Percentiles rank a stretch among this genome's conserved stretches.
These are phyloP conservation scores for Dastarcus helophoroides DNA, from an alignment of 2,888 invertebrate species.

Conservation along the genomic window DNA sequence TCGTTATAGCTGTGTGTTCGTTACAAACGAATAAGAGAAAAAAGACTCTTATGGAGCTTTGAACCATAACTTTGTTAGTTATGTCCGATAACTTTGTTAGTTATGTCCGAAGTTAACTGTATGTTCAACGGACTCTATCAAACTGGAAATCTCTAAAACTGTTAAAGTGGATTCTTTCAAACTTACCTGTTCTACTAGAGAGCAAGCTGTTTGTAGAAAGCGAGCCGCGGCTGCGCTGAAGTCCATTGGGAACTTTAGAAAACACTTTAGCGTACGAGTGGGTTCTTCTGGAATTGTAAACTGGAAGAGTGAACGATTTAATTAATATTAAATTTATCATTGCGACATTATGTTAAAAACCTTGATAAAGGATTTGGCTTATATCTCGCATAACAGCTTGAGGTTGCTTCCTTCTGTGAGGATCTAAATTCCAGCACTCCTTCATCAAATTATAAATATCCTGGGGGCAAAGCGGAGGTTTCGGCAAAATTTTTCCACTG, in stretches of 20 bases:
- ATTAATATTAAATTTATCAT: too few relatives aligned
- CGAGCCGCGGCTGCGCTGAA: slow-evolving; percentile 3
- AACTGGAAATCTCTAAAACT: too few relatives aligned
- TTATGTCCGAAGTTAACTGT: too few relatives aligned
- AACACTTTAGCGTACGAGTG: slow-evolving; percentile 47
- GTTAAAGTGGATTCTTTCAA: too few relatives aligned
- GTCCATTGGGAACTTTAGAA: slow-evolving; percentile 11
- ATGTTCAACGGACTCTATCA: too few relatives aligned
- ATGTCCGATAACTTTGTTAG: too few relatives aligned
- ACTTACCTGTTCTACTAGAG: slow-evolving; percentile 27
- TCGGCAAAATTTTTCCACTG: slow-evolving; percentile 55
- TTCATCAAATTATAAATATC: slow-evolving; percentile 67
- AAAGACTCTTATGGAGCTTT: too few relatives aligned
- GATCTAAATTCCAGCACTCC: slow-evolving; percentile 72
- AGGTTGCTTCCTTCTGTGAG: slow-evolving; percentile 60
- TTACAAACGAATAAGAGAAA: too few relatives aligned
- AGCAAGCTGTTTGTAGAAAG: slow-evolving; percentile 28
- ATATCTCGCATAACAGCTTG: slow-evolving; percentile 79
- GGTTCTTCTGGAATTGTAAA: slow-evolving; percentile 49
- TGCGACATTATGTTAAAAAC: too few relatives aligned
- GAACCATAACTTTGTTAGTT: too few relatives aligned
- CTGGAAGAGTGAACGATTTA: too few relatives aligned
- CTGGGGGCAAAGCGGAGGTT: slow-evolving; percentile 56
- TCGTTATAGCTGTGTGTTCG: too few relatives aligned
- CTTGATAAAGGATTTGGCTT: slow-evolving; percentile 65